phyloP scores from a whole-genome alignment of 1,140 invertebrate genomes.

The Antheraea pernyi region DNA sequence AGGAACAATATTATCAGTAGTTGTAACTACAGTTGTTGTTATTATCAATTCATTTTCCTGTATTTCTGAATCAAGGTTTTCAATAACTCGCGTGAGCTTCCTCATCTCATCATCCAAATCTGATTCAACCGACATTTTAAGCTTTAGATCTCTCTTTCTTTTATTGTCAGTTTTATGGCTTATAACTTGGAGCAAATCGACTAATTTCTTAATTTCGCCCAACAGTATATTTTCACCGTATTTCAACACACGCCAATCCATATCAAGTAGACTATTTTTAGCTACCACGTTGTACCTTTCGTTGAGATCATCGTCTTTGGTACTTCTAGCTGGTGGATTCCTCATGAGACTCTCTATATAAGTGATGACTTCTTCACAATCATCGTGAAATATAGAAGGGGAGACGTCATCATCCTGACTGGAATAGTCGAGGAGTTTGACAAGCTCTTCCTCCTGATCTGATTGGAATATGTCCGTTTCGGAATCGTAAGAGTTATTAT shows the following conservation, averaged over 20 bases:
- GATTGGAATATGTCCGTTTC: slow-evolving; percentile 89
- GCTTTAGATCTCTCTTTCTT: slow-evolving; percentile 43
- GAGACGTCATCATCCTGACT: slow-evolving; percentile 76
- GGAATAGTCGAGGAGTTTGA: slow-evolving; percentile 80
- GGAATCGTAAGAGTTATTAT: slow-evolving; percentile 80
- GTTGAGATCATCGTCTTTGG: slow-evolving; percentile 55
- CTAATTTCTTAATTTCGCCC: slow-evolving; percentile 66
- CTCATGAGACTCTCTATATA: slow-evolving; percentile 64
- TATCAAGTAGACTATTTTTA: slow-evolving; percentile 63
- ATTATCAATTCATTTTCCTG: slow-evolving; percentile 37
- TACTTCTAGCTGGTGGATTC: slow-evolving; percentile 30
- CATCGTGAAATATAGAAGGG: slow-evolving; percentile 66
- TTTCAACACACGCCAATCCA: slow-evolving; percentile 74
- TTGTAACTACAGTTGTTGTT: slow-evolving; percentile 35
- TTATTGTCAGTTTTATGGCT: slow-evolving; percentile 50
- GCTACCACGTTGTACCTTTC: slow-evolving; percentile 61
- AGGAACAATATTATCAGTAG: slow-evolving; percentile 35
- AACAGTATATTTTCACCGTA: slow-evolving; percentile 74
- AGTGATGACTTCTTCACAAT: slow-evolving; percentile 63
- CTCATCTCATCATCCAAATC: slow-evolving; percentile 72
- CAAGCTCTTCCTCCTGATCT: slow-evolving; percentile 90
- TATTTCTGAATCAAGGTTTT: slow-evolving; percentile 60
- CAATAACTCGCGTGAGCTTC: slow-evolving; percentile 62
- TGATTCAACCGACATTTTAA: slow-evolving; percentile 46
- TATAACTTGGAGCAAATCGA: slow-evolving; percentile 54